Conservation (phyloP, 2,113 vertebrate species). For the Cyprinus carpio region DNA sequence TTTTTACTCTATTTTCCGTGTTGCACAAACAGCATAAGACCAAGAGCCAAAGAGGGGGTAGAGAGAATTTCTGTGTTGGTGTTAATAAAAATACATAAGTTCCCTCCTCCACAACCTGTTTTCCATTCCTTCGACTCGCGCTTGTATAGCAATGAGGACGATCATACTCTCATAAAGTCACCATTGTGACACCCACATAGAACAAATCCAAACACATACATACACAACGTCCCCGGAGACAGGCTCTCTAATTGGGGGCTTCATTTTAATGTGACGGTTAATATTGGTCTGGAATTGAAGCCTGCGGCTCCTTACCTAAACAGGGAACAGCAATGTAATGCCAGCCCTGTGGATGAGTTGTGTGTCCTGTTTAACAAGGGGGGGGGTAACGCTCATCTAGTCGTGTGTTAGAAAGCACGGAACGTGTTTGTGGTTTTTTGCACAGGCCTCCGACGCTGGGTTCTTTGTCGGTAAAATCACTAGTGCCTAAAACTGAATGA, state of each 20-base stretch:
- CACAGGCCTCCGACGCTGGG: neutral
- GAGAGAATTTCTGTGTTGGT: conserved; percentile 10
- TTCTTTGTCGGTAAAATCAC: conserved; percentile 29
- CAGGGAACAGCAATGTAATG: conserved; percentile 86
- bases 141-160: conserved; percentile 36
- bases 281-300: conserved; percentile 89
- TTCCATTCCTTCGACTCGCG: conserved; percentile 21
- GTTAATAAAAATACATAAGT: neutral
- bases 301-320: conserved; percentile 81
- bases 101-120: conserved; percentile 19
- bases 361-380: conserved; percentile 44
- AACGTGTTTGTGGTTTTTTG: conserved; percentile 32
- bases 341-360: conserved; percentile 79
- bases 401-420: conserved; percentile 16
- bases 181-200: conserved; percentile 76
- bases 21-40: conserved; percentile 87
- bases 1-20: conserved; percentile 56
- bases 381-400: conserved; percentile 35
- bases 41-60: conserved; percentile 88
- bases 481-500: conserved; percentile 8
- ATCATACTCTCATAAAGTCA: conserved; percentile 39
- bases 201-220: conserved; percentile 89
- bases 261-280: conserved; percentile 96
- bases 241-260: conserved; percentile 89
- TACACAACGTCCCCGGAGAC: conserved; percentile 88